Conservation (phyloP, 2,113 vertebrate genomes). For the Melanerpes aurifrons region DNA sequence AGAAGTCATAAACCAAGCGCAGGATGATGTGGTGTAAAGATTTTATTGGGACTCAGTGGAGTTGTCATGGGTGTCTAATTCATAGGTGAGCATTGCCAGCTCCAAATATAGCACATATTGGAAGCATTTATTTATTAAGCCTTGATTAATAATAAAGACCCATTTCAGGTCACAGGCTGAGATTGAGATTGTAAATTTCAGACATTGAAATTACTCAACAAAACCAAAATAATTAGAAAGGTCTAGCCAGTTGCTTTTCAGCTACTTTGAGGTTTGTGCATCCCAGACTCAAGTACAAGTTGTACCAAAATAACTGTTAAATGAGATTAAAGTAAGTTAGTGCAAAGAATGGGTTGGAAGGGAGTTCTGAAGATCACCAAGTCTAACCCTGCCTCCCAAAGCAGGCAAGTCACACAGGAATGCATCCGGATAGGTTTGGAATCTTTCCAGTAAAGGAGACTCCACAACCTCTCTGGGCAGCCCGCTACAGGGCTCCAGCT, state of each 20-base stretch:
- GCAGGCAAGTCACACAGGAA: too few relatives aligned
- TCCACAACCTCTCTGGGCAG: too few relatives aligned
- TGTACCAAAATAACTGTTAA: background rate
- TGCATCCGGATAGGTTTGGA: too few relatives aligned
- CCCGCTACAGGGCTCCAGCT: too few relatives aligned
- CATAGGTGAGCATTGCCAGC: background rate
- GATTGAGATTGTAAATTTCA: background rate
- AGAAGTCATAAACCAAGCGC: background rate
- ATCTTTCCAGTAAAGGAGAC: too few relatives aligned
- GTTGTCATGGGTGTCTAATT: background rate
- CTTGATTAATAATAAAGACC: background rate
- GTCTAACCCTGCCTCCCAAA: too few relatives aligned
- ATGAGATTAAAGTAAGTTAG: background rate
- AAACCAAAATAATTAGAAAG: background rate
- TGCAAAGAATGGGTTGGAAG: background rate
- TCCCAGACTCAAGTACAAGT: background rate
- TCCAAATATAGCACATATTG: background rate
- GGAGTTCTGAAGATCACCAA: too few relatives aligned
- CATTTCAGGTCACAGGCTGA: background rate
- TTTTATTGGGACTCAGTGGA: background rate
- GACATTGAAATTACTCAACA: background rate
- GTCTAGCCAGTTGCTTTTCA: background rate
- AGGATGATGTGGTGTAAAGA: background rate
- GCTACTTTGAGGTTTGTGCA: background rate
- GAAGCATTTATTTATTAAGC: background rate